Conservation (phyloP, 2,888 invertebrate genomes). For the Conops quadrifasciatus region DNA sequence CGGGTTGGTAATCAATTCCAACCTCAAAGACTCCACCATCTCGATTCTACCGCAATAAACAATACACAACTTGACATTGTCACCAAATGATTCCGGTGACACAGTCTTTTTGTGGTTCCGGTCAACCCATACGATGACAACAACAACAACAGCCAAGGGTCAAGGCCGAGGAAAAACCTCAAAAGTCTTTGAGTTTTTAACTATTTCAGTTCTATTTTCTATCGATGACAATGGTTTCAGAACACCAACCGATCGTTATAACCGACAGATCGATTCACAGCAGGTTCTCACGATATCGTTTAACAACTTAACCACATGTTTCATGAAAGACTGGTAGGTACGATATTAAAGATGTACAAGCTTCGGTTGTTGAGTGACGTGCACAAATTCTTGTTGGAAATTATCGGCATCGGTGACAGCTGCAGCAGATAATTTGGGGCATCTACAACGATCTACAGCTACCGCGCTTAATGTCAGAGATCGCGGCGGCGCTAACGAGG, state of each 20-base stretch:
- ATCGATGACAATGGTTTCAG: too few species aligned
- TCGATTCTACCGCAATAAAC: too few species aligned
- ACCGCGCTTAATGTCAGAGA: slow-evolving; percentile 37
- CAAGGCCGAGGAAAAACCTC: too few species aligned
- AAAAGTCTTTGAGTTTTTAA: too few species aligned
- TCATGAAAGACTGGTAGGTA: too few species aligned
- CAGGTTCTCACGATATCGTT: slow-evolving; percentile 21
- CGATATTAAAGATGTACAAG: slow-evolving; percentile 16
- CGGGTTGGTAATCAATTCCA: neutral
- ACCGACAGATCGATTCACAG: neutral
- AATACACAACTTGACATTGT: too few species aligned
- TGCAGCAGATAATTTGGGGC: neutral
- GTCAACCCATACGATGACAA: too few species aligned
- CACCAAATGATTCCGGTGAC: slow-evolving; percentile 42
- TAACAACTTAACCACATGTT: neutral
- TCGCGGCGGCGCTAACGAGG: slow-evolving; percentile 37
- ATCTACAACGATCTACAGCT: neutral
- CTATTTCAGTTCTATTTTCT: too few species aligned
- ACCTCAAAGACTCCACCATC: neutral
- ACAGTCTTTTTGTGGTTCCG: slow-evolving; percentile 36
- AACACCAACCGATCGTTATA: neutral
- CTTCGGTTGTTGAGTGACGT: neutral
- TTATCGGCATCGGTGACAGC: neutral
- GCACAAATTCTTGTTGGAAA: neutral
- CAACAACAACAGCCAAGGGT: too few species aligned